Conservation (phyloP, 2,797 vertebrate genomes). For the Nyctalus aviator region DNA sequence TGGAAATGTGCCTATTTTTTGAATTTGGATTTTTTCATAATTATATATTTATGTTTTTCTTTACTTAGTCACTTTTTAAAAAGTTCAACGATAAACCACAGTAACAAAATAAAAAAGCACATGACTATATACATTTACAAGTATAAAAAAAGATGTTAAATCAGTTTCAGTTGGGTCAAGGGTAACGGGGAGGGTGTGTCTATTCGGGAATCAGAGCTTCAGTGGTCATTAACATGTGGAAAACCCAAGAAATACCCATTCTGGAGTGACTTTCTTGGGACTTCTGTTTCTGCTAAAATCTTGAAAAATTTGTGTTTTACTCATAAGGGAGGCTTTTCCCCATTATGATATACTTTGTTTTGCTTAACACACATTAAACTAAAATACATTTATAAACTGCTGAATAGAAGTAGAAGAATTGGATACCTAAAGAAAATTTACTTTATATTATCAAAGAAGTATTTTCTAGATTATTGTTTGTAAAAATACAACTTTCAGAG, state of each 20-base stretch:
- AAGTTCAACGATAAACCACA: conserved; percentile 36
- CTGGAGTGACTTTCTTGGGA: conserved; percentile 2
- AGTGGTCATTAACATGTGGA: background rate
- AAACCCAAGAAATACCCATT: background rate
- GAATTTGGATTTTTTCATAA: conserved; percentile 55
- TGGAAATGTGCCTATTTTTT: conserved; percentile 65
- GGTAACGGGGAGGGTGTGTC: background rate
- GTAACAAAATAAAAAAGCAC: conserved; percentile 34
- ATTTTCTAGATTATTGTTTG: conserved; percentile 20
- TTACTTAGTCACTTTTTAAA: conserved; percentile 49
- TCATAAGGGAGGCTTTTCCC: background rate
- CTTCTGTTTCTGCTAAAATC: conserved; percentile 45
- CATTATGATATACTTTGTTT: background rate
- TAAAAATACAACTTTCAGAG: conserved; percentile 34
- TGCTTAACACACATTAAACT: background rate
- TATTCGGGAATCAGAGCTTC: background rate
- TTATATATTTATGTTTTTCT: conserved; percentile 54
- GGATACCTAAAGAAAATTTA: background rate
- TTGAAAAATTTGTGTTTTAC: conserved; percentile 61
- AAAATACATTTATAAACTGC: conserved; percentile 50
- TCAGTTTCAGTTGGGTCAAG: conserved; percentile 31
- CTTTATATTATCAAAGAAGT: background rate
- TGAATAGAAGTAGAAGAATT: conserved; percentile 41
- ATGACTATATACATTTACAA: background rate
- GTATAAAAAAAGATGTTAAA: conserved; percentile 54